Conservation (phyloP, 2,888 invertebrate species). For the Spatulosminthurus flaviceps region DNA sequence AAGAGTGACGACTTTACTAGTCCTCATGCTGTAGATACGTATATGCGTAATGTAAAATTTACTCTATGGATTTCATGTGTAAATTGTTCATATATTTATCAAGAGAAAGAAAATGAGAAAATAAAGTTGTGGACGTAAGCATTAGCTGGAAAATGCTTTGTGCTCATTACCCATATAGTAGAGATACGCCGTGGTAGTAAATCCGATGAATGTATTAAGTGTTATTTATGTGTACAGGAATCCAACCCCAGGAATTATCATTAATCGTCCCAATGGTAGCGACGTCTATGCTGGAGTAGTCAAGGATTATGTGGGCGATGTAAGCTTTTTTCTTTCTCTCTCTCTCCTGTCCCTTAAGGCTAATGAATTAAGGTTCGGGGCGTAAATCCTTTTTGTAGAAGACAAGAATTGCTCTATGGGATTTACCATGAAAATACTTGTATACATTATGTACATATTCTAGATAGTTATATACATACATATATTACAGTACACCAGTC, state of each 20-base stretch:
- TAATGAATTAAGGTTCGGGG: conserved; percentile 14
- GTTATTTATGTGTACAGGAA: conserved; percentile 67
- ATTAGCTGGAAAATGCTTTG: conserved; percentile 1
- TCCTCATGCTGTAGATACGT: too few relatives aligned
- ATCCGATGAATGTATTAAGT: conserved; percentile 6
- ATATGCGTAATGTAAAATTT: too few relatives aligned
- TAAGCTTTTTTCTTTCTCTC: conserved; percentile 63
- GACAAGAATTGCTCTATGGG: not conserved
- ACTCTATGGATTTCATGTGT: too few relatives aligned
- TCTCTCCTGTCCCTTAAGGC: conserved; percentile 14
- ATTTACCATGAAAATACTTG: not conserved
- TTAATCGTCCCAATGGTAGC: conserved; percentile 70
- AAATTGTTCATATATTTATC: too few relatives aligned
- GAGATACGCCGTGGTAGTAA: not conserved
- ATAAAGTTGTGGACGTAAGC: conserved; percentile 6
- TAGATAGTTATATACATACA: too few relatives aligned
- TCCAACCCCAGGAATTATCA: conserved; percentile 70
- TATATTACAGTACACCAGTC: too few relatives aligned
- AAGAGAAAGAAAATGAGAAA: not conserved
- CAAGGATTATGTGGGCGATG: conserved; percentile 70
- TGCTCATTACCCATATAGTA: too few relatives aligned
- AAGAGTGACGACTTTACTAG: too few relatives aligned
- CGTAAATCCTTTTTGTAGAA: not conserved
- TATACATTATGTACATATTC: too few relatives aligned
- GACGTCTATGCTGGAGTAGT: conserved; percentile 71